Percentiles rank a stretch among this genome's conserved stretches.
Conservation (phyloP, 2,113 vertebrate genomes). For the Stegostoma tigrinum region DNA sequence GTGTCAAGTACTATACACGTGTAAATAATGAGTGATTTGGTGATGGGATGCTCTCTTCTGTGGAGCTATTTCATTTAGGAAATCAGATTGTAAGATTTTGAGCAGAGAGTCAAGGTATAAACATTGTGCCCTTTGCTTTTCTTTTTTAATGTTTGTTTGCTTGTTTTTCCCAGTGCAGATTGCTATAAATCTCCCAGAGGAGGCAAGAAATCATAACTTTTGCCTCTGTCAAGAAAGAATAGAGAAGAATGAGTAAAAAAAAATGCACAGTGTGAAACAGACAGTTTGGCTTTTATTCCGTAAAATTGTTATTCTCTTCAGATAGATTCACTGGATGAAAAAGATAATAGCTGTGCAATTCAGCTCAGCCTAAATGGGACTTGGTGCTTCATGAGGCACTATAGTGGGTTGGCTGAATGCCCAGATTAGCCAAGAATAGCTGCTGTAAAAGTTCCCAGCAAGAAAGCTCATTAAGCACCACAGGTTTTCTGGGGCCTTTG, state of each 20-base stretch:
- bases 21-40: too few species aligned
- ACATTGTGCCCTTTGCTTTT: background rate
- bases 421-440: background rate
- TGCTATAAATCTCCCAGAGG: background rate
- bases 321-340: background rate
- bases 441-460: constrained; percentile 1
- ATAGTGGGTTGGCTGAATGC: background rate
- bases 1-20: too few species aligned
- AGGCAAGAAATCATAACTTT: background rate
- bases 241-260: background rate
- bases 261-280: background rate
- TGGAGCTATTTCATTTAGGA: too few species aligned
- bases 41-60: too few species aligned
- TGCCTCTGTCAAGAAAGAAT: background rate
- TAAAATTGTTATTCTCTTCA: background rate
- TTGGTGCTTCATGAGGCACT: background rate
- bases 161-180: background rate
- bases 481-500: background rate
- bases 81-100: background rate
- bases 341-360: background rate
- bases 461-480: background rate
- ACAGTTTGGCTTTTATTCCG: background rate
- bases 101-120: background rate
- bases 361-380: background rate
- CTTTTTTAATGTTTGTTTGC: background rate